A percentile compares a stretch with the other conserved stretches of the same genome.
Conservation (phyloP, 2,113 vertebrate genomes). For the Melanerpes formicivorus region DNA sequence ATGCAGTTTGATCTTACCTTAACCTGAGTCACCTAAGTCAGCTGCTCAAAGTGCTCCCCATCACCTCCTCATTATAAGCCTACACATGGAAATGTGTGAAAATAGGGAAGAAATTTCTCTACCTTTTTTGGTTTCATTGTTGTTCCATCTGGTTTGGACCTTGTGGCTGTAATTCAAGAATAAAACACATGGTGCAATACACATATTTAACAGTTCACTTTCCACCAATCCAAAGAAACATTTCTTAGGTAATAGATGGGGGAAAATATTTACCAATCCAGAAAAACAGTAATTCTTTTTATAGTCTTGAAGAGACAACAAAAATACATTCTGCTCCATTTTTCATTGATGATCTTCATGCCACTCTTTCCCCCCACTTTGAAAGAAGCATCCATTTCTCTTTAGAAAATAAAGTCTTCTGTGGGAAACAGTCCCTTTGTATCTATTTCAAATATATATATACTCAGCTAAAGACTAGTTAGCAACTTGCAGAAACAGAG, state of each 20-base stretch:
- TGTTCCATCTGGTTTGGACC: background rate
- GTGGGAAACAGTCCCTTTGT: background rate
- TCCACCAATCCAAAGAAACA: background rate
- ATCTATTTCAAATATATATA: background rate
- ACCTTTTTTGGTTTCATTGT: background rate
- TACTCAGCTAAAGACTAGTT: background rate
- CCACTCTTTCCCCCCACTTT: background rate
- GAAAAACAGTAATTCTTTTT: background rate
- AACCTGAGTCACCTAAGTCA: background rate
- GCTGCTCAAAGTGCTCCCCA: background rate
- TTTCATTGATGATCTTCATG: background rate
- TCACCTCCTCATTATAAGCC: background rate
- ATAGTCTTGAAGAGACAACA: background rate
- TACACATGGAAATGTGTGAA: background rate
- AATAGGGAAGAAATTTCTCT: background rate
- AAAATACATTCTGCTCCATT: background rate
- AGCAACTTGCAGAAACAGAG: background rate
- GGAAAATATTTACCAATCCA: background rate
- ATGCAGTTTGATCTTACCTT: background rate
- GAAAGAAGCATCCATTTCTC: background rate
- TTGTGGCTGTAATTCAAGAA: background rate
- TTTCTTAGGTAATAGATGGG: background rate
- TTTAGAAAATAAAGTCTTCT: background rate
- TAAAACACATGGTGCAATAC: background rate
- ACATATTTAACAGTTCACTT: background rate